Evolutionary conservation across 2,113 vertebrate genomes (phyloP), one percentile per base, ranked within the genome.

Genomic region (Otus sunia): DNA sequence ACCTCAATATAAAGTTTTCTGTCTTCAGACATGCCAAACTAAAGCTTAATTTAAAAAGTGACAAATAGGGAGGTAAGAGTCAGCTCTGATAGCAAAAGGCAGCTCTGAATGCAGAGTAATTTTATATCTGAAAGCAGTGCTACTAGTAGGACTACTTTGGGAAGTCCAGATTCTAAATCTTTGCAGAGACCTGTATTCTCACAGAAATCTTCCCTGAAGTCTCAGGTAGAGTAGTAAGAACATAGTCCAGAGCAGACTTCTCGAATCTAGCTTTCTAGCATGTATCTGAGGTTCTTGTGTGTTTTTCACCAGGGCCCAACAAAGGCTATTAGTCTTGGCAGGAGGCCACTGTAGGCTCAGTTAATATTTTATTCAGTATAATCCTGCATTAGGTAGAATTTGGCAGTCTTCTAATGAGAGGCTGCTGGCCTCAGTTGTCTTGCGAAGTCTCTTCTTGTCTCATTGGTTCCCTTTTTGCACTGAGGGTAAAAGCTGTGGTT

Each of bases 281-380:
- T 43, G 26, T 90, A 30, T 92, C 63, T 73, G 47, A 60, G 47
- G 10, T 84, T 88, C 56, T 63, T 92, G 50, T 79, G n/a, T 87
- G 30, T 94, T 90, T 92, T 90, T 55, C 39, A 87, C 56, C 49
- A 71, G 56, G 23, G n/a, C 64, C 55, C 30, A 84, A 68, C 71
- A 94, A 89, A 95, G 41, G 56, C 86, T 94, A 15, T 94, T 92
- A 64, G 68, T 39, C 72, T 81, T 96, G 92, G 92, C 88, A 92
- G 43, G 30, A 87, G n/a, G 68, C 73, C 93, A 71, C 39, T 50
- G 2, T 63, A 83, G 41, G 23, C 41, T 36, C 75, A 74, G n/a
- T 91, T 15, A 87, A 72, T 96, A 75, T 90, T 88, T 95, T 78
- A 94, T 93, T 89, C 27, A 30, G 37, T 71, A 9, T 84, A 91